Conservation (phyloP, 1,140 invertebrate genomes). For the Brachionus koreanus region DNA sequence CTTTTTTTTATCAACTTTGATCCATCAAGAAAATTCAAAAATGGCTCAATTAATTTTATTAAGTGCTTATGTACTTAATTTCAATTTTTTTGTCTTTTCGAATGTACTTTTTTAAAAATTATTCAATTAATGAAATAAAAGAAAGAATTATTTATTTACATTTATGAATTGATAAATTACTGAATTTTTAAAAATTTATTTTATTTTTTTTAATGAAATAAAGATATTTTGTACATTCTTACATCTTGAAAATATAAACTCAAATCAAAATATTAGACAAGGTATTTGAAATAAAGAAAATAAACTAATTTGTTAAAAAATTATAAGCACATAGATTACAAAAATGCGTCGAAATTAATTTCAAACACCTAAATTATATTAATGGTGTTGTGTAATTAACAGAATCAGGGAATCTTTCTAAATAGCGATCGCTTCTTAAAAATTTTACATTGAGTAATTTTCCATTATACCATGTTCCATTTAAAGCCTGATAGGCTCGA, state of each 20-base stretch:
- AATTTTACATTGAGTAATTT: slow-evolving; percentile 43
- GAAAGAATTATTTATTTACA: no score
- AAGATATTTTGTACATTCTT: slow-evolving; percentile 15
- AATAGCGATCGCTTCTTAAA: slow-evolving; percentile 37
- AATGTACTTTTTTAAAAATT: no score
- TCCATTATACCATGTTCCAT: slow-evolving; percentile 41
- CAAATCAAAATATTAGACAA: background rate
- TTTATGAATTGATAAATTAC: no score
- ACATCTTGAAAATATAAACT: background rate
- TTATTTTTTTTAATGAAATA: background rate
- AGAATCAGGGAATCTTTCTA: slow-evolving; percentile 39
- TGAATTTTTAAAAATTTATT: background rate
- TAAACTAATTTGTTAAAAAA: background rate
- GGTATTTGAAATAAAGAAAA: background rate
- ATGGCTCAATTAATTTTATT: no score
- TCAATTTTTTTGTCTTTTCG: background rate
- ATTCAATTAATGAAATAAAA: no score
- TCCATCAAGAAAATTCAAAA: no score
- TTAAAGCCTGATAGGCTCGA: slow-evolving; percentile 22
- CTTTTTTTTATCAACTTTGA: no score
- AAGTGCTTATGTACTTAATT: background rate
- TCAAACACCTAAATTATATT: background rate
- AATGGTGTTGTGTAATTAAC: slow-evolving; percentile 17
- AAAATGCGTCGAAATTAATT: background rate
- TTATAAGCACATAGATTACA: background rate